A percentile compares a stretch with the other conserved stretches of the same genome.
Evolutionary conservation across 2,113 vertebrate species (phyloP).

Genomic region (Myxocyprinus asiaticus): DNA sequence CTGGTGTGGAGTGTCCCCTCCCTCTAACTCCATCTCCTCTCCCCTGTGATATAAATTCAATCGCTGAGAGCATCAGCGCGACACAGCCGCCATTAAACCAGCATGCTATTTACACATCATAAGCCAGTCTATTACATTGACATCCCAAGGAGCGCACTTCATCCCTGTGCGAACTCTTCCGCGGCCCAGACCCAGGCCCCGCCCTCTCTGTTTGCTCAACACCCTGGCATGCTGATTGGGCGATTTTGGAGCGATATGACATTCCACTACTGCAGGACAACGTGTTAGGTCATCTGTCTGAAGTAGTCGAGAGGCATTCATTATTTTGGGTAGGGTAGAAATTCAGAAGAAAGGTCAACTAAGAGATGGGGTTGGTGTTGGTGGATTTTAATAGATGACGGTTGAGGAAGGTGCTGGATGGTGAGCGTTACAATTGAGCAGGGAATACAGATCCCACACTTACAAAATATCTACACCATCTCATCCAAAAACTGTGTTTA

Average conservation of each 20-base stretch:
- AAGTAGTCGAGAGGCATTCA: conserved; percentile 77
- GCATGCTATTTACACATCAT: conserved; percentile 79
- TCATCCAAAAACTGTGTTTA: conserved; percentile 69
- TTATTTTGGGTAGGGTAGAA: conserved; percentile 67
- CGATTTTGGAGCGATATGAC: conserved; percentile 75
- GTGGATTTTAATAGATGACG: conserved; percentile 43
- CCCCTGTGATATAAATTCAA: conserved; percentile 78
- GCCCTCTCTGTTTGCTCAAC: conserved; percentile 77
- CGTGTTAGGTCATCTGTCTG: conserved; percentile 67
- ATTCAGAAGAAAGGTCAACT: conserved; percentile 77
- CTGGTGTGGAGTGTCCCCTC: conserved; percentile 7
- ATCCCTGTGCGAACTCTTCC: conserved; percentile 52
- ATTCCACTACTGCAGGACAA: conserved; percentile 71
- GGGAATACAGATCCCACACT: conserved; percentile 80
- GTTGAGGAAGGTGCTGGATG: conserved; percentile 57
- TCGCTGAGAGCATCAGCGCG: conserved; percentile 61
- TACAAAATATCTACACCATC: conserved; percentile 78
- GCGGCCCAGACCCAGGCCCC: conserved; percentile 51
- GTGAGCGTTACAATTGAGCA: conserved; percentile 74
- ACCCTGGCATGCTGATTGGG: conserved; percentile 79
- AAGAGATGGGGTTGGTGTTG: conserved; percentile 54
- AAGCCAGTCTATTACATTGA: conserved; percentile 79
- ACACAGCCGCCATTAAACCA: conserved; percentile 69
- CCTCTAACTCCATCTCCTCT: conserved; percentile 36
- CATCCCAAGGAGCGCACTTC: conserved; percentile 67